These are phyloP conservation scores for Andrena dorsata DNA, from an alignment of 2,888 invertebrate species.

Conservation along the genomic window DNA sequence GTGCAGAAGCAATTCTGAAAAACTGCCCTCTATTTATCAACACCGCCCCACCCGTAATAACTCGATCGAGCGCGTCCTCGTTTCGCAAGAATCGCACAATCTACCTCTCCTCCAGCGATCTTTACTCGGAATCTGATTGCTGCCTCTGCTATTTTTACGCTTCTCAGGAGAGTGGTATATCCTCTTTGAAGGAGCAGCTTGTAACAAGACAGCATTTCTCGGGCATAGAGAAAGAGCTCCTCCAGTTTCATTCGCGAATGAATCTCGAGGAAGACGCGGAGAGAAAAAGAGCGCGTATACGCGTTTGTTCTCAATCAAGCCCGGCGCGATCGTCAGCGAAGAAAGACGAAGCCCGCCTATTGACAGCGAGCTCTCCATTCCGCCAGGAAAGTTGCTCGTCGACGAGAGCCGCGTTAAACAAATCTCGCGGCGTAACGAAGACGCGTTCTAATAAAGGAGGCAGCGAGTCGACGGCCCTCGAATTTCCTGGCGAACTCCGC, in stretches of 20 bases:
- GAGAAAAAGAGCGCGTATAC: neutral
- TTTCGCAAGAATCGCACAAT: neutral
- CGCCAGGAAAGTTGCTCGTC: slow-evolving; percentile 18
- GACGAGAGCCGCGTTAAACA: slow-evolving; percentile 42
- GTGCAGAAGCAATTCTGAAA: slow-evolving; percentile 22
- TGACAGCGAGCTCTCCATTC: slow-evolving; percentile 5
- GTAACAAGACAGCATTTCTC: slow-evolving; percentile 28
- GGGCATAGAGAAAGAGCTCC: slow-evolving; percentile 6
- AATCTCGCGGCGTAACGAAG: slow-evolving; percentile 51
- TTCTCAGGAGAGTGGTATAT: neutral
- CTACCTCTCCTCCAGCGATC: neutral
- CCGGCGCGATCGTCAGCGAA: slow-evolving; percentile 31
- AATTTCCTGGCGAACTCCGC: slow-evolving; percentile 18
- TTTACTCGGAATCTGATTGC: slow-evolving; percentile 11
- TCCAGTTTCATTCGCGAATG: slow-evolving; percentile 23
- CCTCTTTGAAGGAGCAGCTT: slow-evolving; percentile 22
- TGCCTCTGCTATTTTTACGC: neutral
- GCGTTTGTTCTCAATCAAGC: slow-evolving; percentile 23
- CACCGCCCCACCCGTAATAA: neutral
- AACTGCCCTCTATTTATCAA: slow-evolving; percentile 43
- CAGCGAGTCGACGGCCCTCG: slow-evolving; percentile 29
- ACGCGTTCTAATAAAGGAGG: slow-evolving; percentile 42
- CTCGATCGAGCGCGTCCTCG: neutral
- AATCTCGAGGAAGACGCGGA: neutral
- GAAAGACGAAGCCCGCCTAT: slow-evolving; percentile 1